Conservation (phyloP, 1,140 invertebrate genomes). For the Caenorhabditis remanei region DNA sequence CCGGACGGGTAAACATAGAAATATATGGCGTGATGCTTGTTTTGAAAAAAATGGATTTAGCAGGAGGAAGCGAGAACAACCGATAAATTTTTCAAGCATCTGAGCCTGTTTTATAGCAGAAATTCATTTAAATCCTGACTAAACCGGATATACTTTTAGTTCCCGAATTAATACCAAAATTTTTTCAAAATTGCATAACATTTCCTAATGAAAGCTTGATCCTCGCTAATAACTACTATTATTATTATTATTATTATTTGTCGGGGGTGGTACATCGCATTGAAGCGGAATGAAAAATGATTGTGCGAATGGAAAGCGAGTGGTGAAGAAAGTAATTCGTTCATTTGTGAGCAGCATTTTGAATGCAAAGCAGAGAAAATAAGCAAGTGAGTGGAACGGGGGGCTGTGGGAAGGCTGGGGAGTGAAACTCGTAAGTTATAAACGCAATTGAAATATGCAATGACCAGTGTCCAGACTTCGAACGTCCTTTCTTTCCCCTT, state of each 20-base stretch:
- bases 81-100: too few relatives aligned
- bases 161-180: too few relatives aligned
- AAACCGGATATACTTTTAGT: too few relatives aligned
- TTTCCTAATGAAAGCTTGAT: not conserved
- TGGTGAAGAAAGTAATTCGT: not conserved
- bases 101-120: too few relatives aligned
- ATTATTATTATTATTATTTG: constrained; percentile 1
- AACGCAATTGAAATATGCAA: constrained; percentile 20
- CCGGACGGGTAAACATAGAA: not conserved
- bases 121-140: too few relatives aligned
- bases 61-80: not conserved
- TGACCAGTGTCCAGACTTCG: constrained; percentile 17
- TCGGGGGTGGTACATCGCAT: not conserved
- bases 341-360: not conserved
- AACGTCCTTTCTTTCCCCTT: not conserved
- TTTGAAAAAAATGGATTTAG: not conserved
- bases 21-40: not conserved
- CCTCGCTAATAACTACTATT: not conserved
- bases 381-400: not conserved
- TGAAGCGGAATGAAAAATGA: not conserved
- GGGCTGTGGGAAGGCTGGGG: not conserved
- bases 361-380: not conserved
- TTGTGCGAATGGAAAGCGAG: not conserved
- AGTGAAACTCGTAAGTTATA: constrained; percentile 19
- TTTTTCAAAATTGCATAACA: not conserved